Evolutionary conservation across 2,888 invertebrate genomes (phyloP), one percentile per base, ranked within the genome.

Genomic region (Diplazon laetatorius): DNA sequence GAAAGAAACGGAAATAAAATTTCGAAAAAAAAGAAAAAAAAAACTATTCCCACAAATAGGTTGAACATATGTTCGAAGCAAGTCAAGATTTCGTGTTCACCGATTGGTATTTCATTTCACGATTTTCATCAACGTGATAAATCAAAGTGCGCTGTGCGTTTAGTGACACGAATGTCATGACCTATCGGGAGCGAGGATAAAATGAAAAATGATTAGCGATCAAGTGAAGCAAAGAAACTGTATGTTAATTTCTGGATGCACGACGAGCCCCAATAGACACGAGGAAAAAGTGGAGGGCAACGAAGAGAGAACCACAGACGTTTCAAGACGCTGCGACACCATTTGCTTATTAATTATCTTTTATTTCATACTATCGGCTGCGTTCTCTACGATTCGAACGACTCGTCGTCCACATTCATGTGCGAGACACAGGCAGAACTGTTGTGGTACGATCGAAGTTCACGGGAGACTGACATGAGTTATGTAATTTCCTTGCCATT

Each of bases 91-190:
- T 73, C 50, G 59, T 52, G 66, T 22, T 63, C 37, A 42, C 42
- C 76, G 57, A 9, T 52, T 68, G 68, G 35, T 79, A 63, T 76
- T 79, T 68, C 66, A 77, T 70, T 50, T 46, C 59, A 18, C 69
- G 62, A 22, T 69, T 70, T 72, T 57, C 55, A 62, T 69, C 65
- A 48, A 39, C 20, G 65, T 57, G 16, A 77, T 80, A 80, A 80
- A 80, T 80, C 77, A 80, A 77, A 76, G 73, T 59, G 70, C 63
- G 69, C 50, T 73, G 80, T 73, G 66, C 66, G n/a, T 73, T 77
- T 80, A 77, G 77, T 70, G 77, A 80, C 77, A 77, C 80, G 77
- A 77, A 76, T 77, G 80, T 76, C 80, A 69, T 80, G 80, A 80
- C 80, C 80, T 77, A 80, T 69, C 76, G 77, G 73, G 77, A 80